A percentile compares a stretch with the other conserved stretches of the same genome.
These are phyloP conservation scores for Agrotis puta DNA, from an alignment of 2,888 invertebrate species.

Conservation along the genomic window DNA sequence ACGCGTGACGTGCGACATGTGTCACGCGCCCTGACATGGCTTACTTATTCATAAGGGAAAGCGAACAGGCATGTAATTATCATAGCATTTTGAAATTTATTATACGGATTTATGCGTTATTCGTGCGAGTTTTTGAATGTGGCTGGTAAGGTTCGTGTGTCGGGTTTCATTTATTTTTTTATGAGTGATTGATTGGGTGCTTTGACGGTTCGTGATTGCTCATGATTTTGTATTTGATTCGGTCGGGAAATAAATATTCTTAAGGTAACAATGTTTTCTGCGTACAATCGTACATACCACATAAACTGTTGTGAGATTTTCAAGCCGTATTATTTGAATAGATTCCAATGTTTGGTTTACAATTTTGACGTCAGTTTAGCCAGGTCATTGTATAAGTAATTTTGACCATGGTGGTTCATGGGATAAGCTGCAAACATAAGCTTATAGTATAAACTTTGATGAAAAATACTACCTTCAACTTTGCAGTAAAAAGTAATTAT, in stretches of 20 bases:
- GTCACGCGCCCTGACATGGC: constrained; percentile 67
- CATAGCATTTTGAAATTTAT: constrained; percentile 69
- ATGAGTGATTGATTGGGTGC: constrained; percentile 27
- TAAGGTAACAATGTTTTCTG: neutral
- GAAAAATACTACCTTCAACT: neutral
- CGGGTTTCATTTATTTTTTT: constrained; percentile 37
- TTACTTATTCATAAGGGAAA: constrained; percentile 74
- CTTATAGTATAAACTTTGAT: neutral
- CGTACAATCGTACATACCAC: too few relatives aligned
- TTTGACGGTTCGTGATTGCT: neutral
- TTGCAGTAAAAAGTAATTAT: neutral
- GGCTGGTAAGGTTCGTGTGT: constrained; percentile 42
- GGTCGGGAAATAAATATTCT: neutral
- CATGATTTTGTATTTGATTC: neutral
- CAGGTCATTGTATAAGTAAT: too few relatives aligned
- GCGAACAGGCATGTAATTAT: constrained; percentile 71
- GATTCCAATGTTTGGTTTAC: too few relatives aligned
- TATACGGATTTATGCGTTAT: constrained; percentile 62
- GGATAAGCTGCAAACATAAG: too few relatives aligned
- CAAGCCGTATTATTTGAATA: too few relatives aligned
- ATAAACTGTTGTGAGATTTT: too few relatives aligned
- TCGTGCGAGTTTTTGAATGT: constrained; percentile 56
- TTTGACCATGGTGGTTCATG: too few relatives aligned
- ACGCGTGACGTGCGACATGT: constrained; percentile 66
- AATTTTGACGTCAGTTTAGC: too few relatives aligned